Evolutionary conservation across 2,113 vertebrate species (phyloP).

Genomic region (Bucco capensis): DNA sequence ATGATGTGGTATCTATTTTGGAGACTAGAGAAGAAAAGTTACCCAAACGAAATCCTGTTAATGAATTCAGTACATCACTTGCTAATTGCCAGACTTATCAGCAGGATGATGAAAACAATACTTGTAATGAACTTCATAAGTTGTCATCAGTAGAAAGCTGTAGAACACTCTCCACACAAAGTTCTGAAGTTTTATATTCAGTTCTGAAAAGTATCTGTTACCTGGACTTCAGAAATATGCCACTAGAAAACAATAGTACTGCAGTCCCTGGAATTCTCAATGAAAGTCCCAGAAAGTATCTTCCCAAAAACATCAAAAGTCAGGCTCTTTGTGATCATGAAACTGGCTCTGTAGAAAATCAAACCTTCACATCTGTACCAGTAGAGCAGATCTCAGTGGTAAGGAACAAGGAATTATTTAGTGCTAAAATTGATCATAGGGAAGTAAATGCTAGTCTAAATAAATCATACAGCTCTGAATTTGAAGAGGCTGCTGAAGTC

Average conservation of each 20-base stretch:
- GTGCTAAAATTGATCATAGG: neutral
- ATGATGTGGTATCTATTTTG: neutral
- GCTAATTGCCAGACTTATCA: slow-evolving; percentile 40
- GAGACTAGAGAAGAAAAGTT: slow-evolving; percentile 27
- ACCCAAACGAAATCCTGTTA: neutral
- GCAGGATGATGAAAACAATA: neutral
- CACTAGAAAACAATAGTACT: slow-evolving; percentile 3
- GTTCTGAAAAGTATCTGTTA: neutral
- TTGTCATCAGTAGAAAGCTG: neutral
- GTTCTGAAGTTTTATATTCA: neutral
- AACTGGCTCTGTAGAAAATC: neutral
- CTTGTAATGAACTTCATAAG: neutral
- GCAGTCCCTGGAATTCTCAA: neutral
- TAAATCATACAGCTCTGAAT: neutral
- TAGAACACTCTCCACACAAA: neutral
- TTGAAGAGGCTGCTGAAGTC: neutral
- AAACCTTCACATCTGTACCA: neutral
- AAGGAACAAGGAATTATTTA: neutral
- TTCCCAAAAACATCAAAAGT: neutral
- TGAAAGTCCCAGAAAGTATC: neutral
- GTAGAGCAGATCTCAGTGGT: neutral
- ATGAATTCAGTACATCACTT: slow-evolving; percentile 16
- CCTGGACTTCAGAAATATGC: neutral
- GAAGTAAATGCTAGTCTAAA: neutral
- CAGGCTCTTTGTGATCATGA: neutral